A percentile compares a stretch with the other conserved stretches of the same genome.
Evolutionary conservation across 2,113 vertebrate species (phyloP).

Genomic region (Alouatta palliata): DNA sequence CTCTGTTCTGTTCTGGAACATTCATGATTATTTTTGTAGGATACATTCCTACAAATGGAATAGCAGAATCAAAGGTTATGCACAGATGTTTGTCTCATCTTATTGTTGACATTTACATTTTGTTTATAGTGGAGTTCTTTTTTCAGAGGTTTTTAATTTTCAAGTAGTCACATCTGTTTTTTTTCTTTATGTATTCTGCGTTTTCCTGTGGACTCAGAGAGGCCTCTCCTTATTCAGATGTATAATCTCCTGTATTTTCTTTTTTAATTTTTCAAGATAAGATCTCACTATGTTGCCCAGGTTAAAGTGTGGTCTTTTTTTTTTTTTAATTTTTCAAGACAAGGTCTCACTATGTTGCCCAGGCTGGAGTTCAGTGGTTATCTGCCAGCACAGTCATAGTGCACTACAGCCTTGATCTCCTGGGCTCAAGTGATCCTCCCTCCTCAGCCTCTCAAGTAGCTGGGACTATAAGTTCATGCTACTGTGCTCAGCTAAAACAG

Average conservation of each 20-base stretch:
- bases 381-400: neutral
- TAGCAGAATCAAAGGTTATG: neutral
- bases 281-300: neutral
- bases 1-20: neutral
- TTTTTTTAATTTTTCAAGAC: neutral
- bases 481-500: neutral
- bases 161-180: neutral
- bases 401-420: neutral
- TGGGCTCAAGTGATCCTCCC: neutral
- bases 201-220: neutral
- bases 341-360: neutral
- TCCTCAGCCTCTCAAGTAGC: neutral
- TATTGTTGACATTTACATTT: neutral
- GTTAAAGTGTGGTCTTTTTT: neutral
- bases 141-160: neutral
- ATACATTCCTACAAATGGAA: neutral
- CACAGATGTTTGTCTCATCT: neutral
- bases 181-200: constrained; percentile 8
- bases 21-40: neutral
- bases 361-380: neutral
- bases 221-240: neutral
- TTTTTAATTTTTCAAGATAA: neutral
- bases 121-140: neutral
- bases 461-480: neutral
- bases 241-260: neutral